Conservation (phyloP, 1,140 invertebrate species). For the Ostrea edulis region DNA sequence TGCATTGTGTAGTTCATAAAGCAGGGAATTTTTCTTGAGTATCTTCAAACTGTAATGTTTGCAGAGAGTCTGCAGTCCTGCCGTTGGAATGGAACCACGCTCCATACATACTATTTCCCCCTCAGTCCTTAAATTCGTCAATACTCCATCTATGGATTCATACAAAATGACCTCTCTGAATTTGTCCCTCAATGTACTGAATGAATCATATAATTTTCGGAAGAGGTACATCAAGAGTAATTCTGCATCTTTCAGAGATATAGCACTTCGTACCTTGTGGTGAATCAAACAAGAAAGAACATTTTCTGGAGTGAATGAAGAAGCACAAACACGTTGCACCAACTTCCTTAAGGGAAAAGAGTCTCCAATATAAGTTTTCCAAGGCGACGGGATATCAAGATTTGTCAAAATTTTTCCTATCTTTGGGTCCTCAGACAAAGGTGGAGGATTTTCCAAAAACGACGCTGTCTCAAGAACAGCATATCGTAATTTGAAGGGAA, state of each 20-base stretch:
- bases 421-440: background rate
- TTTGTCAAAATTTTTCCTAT: conserved; percentile 2
- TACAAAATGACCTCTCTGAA: background rate
- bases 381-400: background rate
- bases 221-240: background rate
- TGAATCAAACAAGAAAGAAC: background rate
- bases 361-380: background rate
- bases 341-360: background rate
- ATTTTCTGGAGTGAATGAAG: background rate
- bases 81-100: background rate
- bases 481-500: conserved; percentile 6
- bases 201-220: background rate
- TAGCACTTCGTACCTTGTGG: background rate
- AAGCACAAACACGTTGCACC: background rate
- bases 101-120: background rate
- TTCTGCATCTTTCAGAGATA: background rate
- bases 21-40: background rate
- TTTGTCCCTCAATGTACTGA: background rate
- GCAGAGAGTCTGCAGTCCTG: background rate
- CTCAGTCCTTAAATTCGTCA: background rate
- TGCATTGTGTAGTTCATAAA: background rate
- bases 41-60: background rate
- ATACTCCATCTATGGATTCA: background rate
- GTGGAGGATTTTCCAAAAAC: background rate
- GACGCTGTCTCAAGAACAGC: background rate